Evolutionary conservation across 2,797 vertebrate species (phyloP).

Genomic region (Poeciliopsis infans): DNA sequence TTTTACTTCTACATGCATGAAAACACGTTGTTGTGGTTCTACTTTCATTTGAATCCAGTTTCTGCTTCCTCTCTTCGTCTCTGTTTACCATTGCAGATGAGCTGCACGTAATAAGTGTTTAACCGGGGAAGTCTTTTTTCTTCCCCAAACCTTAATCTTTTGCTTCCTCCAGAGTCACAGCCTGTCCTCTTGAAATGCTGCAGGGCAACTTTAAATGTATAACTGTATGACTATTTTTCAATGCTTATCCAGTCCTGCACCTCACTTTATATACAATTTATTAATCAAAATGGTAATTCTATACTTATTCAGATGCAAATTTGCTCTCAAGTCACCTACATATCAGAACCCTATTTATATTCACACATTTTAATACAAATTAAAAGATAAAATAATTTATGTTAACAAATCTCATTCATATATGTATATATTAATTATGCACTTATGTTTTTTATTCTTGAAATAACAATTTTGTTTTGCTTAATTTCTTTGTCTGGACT

Average conservation of each 20-base stretch:
- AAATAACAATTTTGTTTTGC: neutral
- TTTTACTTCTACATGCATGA: neutral
- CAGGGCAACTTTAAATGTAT: neutral
- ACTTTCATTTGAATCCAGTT: neutral
- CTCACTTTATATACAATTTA: neutral
- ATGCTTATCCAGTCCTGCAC: neutral
- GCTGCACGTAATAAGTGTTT: too few species aligned
- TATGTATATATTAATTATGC: neutral
- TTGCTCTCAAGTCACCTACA: neutral
- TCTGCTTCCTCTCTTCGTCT: neutral
- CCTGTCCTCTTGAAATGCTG: neutral
- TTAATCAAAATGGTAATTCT: neutral
- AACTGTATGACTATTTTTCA: neutral
- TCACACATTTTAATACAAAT: neutral
- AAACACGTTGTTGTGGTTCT: neutral
- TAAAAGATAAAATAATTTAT: neutral
- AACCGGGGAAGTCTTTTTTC: neutral
- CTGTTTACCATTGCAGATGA: neutral
- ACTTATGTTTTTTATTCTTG: neutral
- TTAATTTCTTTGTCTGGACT: neutral
- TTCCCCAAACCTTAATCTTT: neutral
- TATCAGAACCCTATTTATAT: neutral
- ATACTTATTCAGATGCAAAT: neutral
- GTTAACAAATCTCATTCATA: neutral
- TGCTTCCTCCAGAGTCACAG: neutral